Percentiles rank a stretch among this genome's conserved stretches.
Conservation (phyloP, 2,888 invertebrate genomes). For the Tipula vernalis region DNA sequence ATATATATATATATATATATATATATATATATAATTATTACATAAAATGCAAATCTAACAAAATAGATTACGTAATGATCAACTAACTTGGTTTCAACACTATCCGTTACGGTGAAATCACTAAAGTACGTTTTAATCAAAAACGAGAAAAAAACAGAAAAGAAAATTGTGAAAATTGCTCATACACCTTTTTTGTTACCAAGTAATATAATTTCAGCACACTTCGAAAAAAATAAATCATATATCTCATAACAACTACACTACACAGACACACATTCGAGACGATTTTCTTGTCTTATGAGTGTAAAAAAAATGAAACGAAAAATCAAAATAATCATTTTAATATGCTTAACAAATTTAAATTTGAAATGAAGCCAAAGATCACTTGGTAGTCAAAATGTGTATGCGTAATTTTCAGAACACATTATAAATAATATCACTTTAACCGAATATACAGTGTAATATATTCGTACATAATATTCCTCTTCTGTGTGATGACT, state of each 20-base stretch:
- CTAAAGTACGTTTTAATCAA: not conserved
- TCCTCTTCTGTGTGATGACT: not conserved
- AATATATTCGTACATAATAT: not conserved
- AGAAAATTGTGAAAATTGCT: not conserved
- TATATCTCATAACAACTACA: not conserved
- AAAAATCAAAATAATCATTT: not conserved
- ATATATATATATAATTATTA: not conserved
- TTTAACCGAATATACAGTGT: not conserved
- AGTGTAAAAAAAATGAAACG: not conserved
- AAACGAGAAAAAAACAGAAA: not conserved
- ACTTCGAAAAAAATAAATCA: not conserved
- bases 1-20: too few relatives aligned
- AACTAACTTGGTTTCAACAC: not conserved
- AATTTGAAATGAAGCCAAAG: conserved; percentile 7
- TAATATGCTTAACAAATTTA: conserved; percentile 7
- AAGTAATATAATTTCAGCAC: not conserved
- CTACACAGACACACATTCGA: not conserved
- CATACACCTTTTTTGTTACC: not conserved
- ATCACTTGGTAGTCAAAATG: not conserved
- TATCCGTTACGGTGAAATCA: not conserved
- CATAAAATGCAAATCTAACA: not conserved
- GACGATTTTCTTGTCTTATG: not conserved
- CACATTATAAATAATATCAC: not conserved
- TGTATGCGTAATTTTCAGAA: conserved; percentile 5
- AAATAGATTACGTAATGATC: not conserved